Conservation (phyloP, 2,888 invertebrate genomes). For the Crossocerus cetratus region DNA sequence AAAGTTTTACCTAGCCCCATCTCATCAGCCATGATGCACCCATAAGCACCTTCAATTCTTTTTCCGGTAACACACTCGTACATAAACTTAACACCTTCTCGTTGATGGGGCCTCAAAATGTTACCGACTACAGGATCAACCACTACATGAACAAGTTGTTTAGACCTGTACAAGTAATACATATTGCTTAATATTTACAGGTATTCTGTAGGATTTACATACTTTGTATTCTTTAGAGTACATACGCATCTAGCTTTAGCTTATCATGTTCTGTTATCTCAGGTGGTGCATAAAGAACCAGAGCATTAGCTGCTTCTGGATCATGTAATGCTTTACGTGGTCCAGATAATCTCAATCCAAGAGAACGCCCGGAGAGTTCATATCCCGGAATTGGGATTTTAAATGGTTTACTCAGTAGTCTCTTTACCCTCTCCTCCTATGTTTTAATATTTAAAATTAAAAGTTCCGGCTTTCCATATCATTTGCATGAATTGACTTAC, state of each 20-base stretch:
- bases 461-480: not conserved
- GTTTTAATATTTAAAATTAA: conserved; percentile 2
- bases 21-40: conserved; percentile 99
- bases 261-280: conserved; percentile 91
- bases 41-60: conserved; percentile 90
- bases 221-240: conserved; percentile 8
- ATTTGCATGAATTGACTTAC: conserved; percentile 71
- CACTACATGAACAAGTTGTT: conserved; percentile 93
- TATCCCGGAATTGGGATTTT: conserved; percentile 96
- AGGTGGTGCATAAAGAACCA: conserved; percentile 92
- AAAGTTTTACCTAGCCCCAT: conserved; percentile 99
- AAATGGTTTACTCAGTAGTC: conserved; percentile 91
- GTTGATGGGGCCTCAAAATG: conserved; percentile 96
- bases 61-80: conserved; percentile 98
- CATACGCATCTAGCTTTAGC: conserved; percentile 86
- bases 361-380: conserved; percentile 84
- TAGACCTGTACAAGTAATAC: conserved; percentile 76
- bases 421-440: conserved; percentile 89
- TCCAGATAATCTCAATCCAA: conserved; percentile 85
- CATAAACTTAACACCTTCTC: conserved; percentile 99
- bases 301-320: conserved; percentile 93
- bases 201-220: not conserved
- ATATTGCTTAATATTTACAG: not conserved
- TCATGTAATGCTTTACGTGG: conserved; percentile 89
- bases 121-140: conserved; percentile 96